Evolutionary conservation across 2,888 invertebrate species (phyloP).

Genomic region (Leucozona laternaria): DNA sequence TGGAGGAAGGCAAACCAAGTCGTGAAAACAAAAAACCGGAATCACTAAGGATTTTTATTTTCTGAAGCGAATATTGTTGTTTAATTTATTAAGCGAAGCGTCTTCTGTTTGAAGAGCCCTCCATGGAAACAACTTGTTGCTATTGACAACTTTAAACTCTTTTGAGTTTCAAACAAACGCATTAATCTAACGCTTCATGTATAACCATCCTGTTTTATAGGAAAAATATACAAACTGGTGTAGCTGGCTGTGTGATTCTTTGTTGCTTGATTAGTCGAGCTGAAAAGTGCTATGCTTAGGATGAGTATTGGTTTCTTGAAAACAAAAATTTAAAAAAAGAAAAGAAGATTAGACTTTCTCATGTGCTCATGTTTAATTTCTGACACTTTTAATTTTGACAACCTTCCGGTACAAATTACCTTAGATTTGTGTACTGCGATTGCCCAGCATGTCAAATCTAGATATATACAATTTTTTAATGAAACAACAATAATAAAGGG

Average conservation of each 20-base stretch:
- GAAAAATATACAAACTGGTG: neutral
- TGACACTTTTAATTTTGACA: too few species aligned
- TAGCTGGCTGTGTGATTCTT: neutral
- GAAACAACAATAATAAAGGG: too few species aligned
- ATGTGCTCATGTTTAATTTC: too few species aligned
- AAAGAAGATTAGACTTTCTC: too few species aligned
- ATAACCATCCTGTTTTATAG: constrained; percentile 11
- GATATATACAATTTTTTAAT: too few species aligned
- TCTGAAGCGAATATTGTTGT: constrained; percentile 54
- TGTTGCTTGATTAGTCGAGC: neutral
- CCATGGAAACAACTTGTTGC: constrained; percentile 45
- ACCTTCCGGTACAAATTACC: too few species aligned
- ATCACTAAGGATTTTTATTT: constrained; percentile 49
- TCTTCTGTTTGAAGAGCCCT: neutral
- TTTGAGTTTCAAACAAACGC: constrained; percentile 14
- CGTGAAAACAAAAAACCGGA: constrained; percentile 24
- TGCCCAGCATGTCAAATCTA: too few species aligned
- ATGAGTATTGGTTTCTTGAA: neutral
- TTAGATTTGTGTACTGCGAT: too few species aligned
- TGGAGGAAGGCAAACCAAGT: neutral
- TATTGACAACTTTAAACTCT: constrained; percentile 48
- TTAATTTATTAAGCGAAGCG: constrained; percentile 24
- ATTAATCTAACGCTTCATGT: constrained; percentile 1
- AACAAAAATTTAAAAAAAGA: too few species aligned
- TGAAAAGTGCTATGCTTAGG: too few species aligned